Conservation (phyloP, 2,113 vertebrate genomes). For the Proteles cristata region DNA sequence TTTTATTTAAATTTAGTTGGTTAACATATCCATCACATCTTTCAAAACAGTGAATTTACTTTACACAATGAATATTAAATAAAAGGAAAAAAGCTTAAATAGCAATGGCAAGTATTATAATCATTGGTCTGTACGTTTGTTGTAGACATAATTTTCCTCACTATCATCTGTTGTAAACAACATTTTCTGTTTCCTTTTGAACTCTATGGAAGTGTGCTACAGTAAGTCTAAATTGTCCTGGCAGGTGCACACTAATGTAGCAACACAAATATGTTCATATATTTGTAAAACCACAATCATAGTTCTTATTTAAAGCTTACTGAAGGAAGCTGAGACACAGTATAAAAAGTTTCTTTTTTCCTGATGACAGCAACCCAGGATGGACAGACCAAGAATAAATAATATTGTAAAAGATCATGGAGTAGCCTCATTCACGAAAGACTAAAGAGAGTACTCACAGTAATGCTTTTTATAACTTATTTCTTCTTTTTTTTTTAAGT, state of each 20-base stretch:
- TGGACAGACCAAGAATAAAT: not conserved
- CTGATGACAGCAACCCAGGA: not conserved
- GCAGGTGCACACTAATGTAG: not conserved
- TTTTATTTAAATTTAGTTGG: too few species aligned
- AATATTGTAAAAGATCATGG: not conserved
- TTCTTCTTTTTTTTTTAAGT: not conserved
- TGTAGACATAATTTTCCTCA: not conserved
- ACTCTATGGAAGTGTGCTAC: not conserved
- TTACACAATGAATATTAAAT: not conserved
- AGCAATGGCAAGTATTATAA: not conserved
- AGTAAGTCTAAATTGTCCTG: not conserved
- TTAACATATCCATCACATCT: not conserved
- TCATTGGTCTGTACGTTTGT: not conserved
- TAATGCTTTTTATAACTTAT: not conserved
- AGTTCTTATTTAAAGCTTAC: not conserved
- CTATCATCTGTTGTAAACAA: not conserved
- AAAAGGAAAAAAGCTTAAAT: not conserved
- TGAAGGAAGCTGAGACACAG: not conserved
- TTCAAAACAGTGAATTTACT: not conserved
- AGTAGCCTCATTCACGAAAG: not conserved
- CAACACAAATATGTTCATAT: not conserved
- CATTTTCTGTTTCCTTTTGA: not conserved
- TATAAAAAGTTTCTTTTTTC: not conserved
- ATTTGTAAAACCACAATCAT: not conserved
- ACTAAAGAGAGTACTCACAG: not conserved